Base-by-base conservation (phyloP, 2,888 invertebrate genomes). In the Pemphredon lugubris region DNA sequence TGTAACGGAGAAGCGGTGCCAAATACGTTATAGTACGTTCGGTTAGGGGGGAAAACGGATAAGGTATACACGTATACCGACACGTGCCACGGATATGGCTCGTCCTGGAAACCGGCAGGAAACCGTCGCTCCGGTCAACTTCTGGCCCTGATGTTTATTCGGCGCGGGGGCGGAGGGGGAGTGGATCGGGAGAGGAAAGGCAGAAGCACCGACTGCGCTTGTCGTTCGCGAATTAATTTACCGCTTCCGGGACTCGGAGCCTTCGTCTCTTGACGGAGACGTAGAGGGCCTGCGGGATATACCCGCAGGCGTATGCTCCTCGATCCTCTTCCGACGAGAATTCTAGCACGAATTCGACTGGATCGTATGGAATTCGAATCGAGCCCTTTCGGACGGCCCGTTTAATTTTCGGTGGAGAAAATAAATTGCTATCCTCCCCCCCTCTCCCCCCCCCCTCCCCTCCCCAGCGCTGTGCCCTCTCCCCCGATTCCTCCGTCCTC, bases 101-200 rank as follows among this genome's bases (percentile, higher is more conserved):
- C 42, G 39, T 57, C 37, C 74, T 64, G 66, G 63, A 57, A 50
- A 61, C 77, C 58, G 77, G 53, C 45, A 42, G 55, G 32, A 45
- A 40, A n/a, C n/a, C 59, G 63, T 39, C 61, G 64, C 57, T 42
- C 79, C 78, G 83, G 82, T 83, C 85, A 86, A 86, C 84, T 86
- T 85, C 87, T 87, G 87, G 75, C 75, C 72, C 75, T 86, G 86
- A 87, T 87, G 87, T 86, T 87, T 86, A 86, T 86, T 83, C 80
- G 85, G 47, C 59, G 65, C 67, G 54, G 60, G n/a, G n/a, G n/a
- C n/a, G n/a, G n/a, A n/a, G n/a, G n/a, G n/a, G n/a, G n/a, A n/a
- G n/a, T n/a, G n/a, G n/a, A n/a, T n/a, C n/a, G n/a, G n/a, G n/a
- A n/a, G n/a, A n/a, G n/a, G n/a, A n/a, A n/a, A n/a, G n/a, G 51